phyloP scores from a whole-genome alignment of 35 echinoderm and acorn worm species.

The Apostichopus californicus region DNA sequence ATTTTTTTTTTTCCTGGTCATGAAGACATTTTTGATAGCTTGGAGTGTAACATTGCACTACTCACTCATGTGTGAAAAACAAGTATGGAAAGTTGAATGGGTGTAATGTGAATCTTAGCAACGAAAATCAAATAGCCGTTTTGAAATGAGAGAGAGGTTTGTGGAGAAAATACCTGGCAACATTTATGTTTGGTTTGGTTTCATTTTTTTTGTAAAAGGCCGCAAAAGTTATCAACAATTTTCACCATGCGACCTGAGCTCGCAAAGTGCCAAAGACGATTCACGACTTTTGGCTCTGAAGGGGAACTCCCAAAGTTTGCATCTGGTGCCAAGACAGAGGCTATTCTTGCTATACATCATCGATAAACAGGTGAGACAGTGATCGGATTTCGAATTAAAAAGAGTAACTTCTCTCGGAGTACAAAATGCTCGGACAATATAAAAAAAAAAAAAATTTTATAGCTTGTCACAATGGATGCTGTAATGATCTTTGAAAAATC shows the following conservation, averaged over 20 bases:
- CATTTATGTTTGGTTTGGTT: slow-evolving; percentile 4
- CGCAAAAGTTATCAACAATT: slow-evolving; percentile 91
- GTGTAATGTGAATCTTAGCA: no score
- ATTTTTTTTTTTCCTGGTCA: no score
- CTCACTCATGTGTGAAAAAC: no score
- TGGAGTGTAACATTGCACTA: no score
- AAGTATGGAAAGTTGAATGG: no score
- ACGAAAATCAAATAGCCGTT: no score
- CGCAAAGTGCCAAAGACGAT: not conserved
- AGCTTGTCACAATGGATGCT: no score
- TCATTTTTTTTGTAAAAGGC: slow-evolving; percentile 38
- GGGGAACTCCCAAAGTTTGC: slow-evolving; percentile 35
- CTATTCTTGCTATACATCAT: slow-evolving; percentile 66
- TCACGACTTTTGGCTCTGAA: slow-evolving; percentile 39
- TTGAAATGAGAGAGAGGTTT: no score
- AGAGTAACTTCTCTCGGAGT: not conserved
- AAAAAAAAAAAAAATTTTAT: not conserved
- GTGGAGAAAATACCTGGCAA: no score
- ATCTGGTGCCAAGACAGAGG: slow-evolving; percentile 81
- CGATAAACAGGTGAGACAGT: slow-evolving; percentile 71
- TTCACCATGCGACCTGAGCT: slow-evolving; percentile 65
- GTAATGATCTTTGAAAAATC: no score
- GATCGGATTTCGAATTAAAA: no score
- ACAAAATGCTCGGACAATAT: not conserved
- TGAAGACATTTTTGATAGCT: no score